Evolutionary conservation across 2,888 invertebrate genomes (phyloP).

Genomic region (Callinectes sapidus): DNA sequence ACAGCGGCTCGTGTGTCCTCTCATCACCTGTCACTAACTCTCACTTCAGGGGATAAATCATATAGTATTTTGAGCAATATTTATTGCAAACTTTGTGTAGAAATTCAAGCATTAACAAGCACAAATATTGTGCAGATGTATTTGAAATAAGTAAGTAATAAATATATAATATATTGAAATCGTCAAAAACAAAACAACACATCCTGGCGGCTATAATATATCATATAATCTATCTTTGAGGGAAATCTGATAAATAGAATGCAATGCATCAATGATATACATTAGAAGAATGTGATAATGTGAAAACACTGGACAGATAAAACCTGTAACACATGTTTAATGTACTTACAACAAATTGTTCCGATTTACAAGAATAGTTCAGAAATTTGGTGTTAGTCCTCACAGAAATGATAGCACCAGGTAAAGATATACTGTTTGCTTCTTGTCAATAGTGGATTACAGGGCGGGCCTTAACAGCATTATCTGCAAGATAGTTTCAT

Average conservation of each 20-base stretch:
- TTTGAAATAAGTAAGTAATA: slow-evolving; percentile 55
- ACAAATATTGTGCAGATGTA: slow-evolving; percentile 70
- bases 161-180: slow-evolving; percentile 53
- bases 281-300: slow-evolving; percentile 3
- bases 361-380: slow-evolving; percentile 12
- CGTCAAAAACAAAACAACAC: slow-evolving; percentile 48
- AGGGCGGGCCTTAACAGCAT: slow-evolving; percentile 37
- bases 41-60: not conserved
- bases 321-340: slow-evolving; percentile 23
- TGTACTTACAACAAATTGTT: slow-evolving; percentile 25
- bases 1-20: too few relatives aligned
- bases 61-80: slow-evolving; percentile 61
- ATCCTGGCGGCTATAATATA: slow-evolving; percentile 54
- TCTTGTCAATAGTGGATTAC: slow-evolving; percentile 29
- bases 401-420: slow-evolving; percentile 51
- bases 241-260: not conserved
- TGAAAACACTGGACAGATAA: slow-evolving; percentile 30
- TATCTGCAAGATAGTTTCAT: not conserved
- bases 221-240: slow-evolving; percentile 32
- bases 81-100: slow-evolving; percentile 72
- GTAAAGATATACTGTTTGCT: slow-evolving; percentile 37
- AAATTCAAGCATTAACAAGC: slow-evolving; percentile 70
- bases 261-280: not conserved
- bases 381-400: not conserved
- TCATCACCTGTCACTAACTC: not conserved